Evolutionary conservation across 92 coral and sea anemone genomes (phyloP).

Genomic region (Siderastrea siderea): DNA sequence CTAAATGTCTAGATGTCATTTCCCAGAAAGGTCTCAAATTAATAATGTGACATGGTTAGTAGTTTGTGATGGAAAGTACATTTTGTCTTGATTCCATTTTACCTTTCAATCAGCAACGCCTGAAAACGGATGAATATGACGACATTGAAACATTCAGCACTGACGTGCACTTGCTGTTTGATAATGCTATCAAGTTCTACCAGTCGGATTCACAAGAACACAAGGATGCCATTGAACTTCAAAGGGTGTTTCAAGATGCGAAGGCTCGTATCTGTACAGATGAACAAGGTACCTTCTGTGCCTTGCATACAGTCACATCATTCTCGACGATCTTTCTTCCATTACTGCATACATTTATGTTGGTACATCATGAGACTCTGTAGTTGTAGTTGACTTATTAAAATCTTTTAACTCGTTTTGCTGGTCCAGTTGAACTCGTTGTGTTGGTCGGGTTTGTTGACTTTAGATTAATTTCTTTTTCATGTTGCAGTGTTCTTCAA

Average conservation of each 20-base stretch:
- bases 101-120: slow-evolving; percentile 75
- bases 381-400: too few species aligned
- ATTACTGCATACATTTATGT: too few species aligned
- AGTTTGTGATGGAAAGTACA: neutral
- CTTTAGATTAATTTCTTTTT: too few species aligned
- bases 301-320: neutral
- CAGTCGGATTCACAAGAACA: slow-evolving; percentile 81
- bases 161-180: slow-evolving; percentile 78
- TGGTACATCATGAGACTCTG: too few species aligned
- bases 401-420: too few species aligned
- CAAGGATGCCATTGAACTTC: slow-evolving; percentile 80
- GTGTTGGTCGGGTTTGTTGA: too few species aligned
- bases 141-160: slow-evolving; percentile 77
- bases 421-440: too few species aligned
- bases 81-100: neutral
- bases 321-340: too few species aligned
- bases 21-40: too few species aligned
- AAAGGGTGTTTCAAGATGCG: slow-evolving; percentile 73
- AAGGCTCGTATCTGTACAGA: slow-evolving; percentile 58
- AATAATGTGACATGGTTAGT: neutral
- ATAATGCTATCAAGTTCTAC: slow-evolving; percentile 90
- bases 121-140: slow-evolving; percentile 93
- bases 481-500: too few species aligned
- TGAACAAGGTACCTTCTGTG: slow-evolving; percentile 15
- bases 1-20: too few species aligned